These are phyloP conservation scores for Perca schrenkii DNA, from an alignment of 2,113 vertebrate genomes.

Conservation along the genomic window DNA sequence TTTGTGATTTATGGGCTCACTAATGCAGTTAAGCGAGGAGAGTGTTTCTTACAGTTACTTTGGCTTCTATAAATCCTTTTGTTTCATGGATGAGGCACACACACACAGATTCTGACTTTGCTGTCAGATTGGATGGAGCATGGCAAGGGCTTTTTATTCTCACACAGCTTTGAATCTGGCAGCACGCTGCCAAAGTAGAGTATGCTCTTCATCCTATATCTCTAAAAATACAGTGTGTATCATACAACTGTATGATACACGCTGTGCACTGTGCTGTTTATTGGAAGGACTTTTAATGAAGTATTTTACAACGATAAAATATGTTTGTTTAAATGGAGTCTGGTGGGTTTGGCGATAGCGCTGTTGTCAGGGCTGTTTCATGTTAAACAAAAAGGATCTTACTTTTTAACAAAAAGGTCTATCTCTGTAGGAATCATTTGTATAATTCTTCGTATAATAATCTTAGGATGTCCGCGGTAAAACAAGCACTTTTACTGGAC, in stretches of 20 bases:
- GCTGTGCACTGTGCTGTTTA: not conserved
- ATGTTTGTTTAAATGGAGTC: too few relatives aligned
- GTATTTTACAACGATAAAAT: too few relatives aligned
- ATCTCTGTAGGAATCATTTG: too few relatives aligned
- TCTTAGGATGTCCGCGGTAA: too few relatives aligned
- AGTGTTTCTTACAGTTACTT: not conserved
- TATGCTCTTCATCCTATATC: not conserved
- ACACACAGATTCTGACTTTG: not conserved
- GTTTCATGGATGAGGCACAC: not conserved
- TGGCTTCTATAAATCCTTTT: constrained; percentile 1
- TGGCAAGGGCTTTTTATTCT: constrained; percentile 15
- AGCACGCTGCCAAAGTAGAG: not conserved
- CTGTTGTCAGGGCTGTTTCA: too few relatives aligned
- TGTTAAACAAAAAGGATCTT: too few relatives aligned
- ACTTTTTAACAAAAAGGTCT: too few relatives aligned
- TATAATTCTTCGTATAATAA: too few relatives aligned
- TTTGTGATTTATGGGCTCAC: not conserved
- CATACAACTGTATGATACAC: not conserved
- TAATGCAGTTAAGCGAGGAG: not conserved
- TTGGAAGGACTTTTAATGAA: too few relatives aligned
- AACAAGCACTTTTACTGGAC: too few relatives aligned
- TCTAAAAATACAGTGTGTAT: not conserved
- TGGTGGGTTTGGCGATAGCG: too few relatives aligned
- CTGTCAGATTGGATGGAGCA: not conserved
- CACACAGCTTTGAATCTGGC: constrained; percentile 3